A percentile compares a stretch with the other conserved stretches of the same genome.
Evolutionary conservation across 2,888 invertebrate genomes (phyloP).

Genomic region (Sarcophaga carnaria): DNA sequence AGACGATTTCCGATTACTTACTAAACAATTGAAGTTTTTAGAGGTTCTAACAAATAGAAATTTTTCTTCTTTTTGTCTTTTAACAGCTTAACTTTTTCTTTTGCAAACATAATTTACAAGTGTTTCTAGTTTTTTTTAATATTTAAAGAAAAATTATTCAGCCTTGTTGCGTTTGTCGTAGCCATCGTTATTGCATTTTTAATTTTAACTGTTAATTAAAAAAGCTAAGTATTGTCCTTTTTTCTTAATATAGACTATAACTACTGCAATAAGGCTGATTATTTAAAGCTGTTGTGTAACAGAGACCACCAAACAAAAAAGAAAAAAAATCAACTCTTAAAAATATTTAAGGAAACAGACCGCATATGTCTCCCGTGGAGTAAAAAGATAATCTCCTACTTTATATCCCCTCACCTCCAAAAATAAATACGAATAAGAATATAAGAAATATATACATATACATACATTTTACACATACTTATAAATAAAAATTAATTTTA

Average conservation of each 20-base stretch:
- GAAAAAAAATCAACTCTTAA: slow-evolving; percentile 59
- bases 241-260: neutral
- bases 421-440: neutral
- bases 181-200: neutral
- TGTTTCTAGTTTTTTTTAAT: too few relatives aligned
- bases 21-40: too few relatives aligned
- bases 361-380: neutral
- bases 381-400: neutral
- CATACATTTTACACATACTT: slow-evolving; percentile 41
- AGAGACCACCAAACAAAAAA: slow-evolving; percentile 79
- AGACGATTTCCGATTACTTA: too few relatives aligned
- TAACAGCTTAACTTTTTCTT: too few relatives aligned
- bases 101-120: too few relatives aligned
- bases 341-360: slow-evolving; percentile 35
- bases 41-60: too few relatives aligned
- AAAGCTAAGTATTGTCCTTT: neutral
- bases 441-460: slow-evolving; percentile 6
- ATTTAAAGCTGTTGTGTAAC: slow-evolving; percentile 78
- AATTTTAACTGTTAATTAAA: neutral
- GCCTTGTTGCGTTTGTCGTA: neutral
- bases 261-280: neutral
- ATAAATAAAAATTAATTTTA: slow-evolving; percentile 53
- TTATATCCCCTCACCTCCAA: neutral
- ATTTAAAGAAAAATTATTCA: neutral
- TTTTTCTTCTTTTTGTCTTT: too few relatives aligned